Evolutionary conservation across 2,797 vertebrate species (phyloP).

Genomic region (Schizothorax lantsangensis): DNA sequence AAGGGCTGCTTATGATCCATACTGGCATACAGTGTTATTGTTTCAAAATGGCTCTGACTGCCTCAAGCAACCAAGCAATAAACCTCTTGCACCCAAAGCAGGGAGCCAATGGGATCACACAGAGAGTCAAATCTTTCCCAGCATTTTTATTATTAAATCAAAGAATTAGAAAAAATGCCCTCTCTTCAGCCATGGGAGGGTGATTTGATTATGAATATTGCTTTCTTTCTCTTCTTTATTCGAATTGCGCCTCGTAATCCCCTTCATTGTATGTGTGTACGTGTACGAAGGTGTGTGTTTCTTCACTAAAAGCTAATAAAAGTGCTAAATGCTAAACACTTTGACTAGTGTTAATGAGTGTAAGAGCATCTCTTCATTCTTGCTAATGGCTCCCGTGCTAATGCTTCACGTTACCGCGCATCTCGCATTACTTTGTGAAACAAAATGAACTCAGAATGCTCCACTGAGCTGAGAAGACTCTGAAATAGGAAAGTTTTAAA

Average conservation of each 20-base stretch:
- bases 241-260: background rate
- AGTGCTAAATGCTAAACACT: slow-evolving; percentile 34
- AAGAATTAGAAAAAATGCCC: background rate
- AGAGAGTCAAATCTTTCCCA: slow-evolving; percentile 7
- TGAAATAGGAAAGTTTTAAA: slow-evolving; percentile 50
- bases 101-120: slow-evolving; percentile 37
- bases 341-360: slow-evolving; percentile 43
- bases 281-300: slow-evolving; percentile 24
- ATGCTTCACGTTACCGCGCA: slow-evolving; percentile 23
- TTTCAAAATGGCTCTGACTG: slow-evolving; percentile 21
- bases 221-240: slow-evolving; percentile 22
- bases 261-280: slow-evolving; percentile 2
- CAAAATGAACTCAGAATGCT: slow-evolving; percentile 54
- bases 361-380: slow-evolving; percentile 47
- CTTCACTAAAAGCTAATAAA: slow-evolving; percentile 44
- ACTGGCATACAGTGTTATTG: slow-evolving; percentile 55
- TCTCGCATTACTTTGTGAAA: slow-evolving; percentile 49
- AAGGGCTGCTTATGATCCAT: slow-evolving; percentile 56
- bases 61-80: slow-evolving; percentile 41
- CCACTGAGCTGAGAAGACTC: slow-evolving; percentile 51
- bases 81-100: slow-evolving; percentile 28
- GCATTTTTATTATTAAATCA: slow-evolving; percentile 43
- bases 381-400: slow-evolving; percentile 50
- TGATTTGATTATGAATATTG: slow-evolving; percentile 45
- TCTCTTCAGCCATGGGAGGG: background rate